These are phyloP conservation scores for Melanotaenia parkinsoni DNA, from an alignment of 2,797 vertebrate species.

Conservation along the genomic window DNA sequence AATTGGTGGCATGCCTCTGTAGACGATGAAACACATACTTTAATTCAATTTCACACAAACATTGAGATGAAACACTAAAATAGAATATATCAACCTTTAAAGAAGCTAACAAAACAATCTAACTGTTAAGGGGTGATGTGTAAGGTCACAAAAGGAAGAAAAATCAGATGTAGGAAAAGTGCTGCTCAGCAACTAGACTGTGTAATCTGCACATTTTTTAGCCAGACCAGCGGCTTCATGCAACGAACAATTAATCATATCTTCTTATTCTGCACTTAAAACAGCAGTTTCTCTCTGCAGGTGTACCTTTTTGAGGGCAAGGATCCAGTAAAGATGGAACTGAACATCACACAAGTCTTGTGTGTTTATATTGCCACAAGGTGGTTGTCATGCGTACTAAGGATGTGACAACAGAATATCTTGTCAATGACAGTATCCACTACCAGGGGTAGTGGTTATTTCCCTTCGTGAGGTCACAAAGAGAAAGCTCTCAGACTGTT, in stretches of 20 bases:
- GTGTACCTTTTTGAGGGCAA: neutral
- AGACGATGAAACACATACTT: conserved; percentile 14
- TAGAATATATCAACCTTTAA: neutral
- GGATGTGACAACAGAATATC: neutral
- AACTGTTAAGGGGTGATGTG: neutral
- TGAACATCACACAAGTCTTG: neutral
- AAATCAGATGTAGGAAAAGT: neutral
- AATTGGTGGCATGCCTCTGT: conserved; percentile 50
- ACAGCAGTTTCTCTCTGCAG: neutral
- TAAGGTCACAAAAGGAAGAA: neutral
- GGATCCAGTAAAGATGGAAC: neutral
- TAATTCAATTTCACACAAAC: neutral
- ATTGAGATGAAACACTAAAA: neutral
- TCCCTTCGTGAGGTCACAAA: too few relatives aligned
- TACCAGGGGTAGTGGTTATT: too few relatives aligned
- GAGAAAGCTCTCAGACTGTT: too few relatives aligned
- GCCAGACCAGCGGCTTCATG: neutral
- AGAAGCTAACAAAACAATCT: neutral
- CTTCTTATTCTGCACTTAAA: neutral
- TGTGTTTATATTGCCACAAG: neutral
- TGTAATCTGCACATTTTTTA: neutral
- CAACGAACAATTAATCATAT: neutral
- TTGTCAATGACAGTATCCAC: neutral
- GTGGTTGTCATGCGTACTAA: neutral
- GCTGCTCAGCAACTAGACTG: conserved; percentile 6